phyloP scores from a whole-genome alignment of 2,888 invertebrate species.

The Notocelia uddmanniana region DNA sequence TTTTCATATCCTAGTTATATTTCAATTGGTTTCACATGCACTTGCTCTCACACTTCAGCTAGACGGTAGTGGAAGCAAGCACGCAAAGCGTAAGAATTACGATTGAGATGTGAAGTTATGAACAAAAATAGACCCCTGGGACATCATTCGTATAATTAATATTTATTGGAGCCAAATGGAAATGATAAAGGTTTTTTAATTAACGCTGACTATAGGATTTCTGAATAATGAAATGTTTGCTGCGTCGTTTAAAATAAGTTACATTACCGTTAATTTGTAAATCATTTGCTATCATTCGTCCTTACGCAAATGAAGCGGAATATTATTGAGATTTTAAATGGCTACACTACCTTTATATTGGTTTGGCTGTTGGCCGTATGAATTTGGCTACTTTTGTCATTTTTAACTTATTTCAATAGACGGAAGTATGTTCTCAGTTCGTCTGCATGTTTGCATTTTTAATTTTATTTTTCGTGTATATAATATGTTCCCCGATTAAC shows the following conservation, averaged over 20 bases:
- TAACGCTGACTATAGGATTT: conserved; percentile 20
- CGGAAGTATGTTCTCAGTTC: too few relatives aligned
- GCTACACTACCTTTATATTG: too few relatives aligned
- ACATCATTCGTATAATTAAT: background rate
- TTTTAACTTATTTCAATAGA: too few relatives aligned
- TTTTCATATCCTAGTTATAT: background rate
- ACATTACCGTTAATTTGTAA: background rate
- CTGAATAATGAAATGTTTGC: conserved; percentile 10
- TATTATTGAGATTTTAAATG: too few relatives aligned
- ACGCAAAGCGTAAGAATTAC: background rate
- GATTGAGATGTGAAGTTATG: background rate
- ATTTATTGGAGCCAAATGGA: conserved; percentile 8
- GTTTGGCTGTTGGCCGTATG: too few relatives aligned
- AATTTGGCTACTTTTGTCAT: too few relatives aligned
- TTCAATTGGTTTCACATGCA: background rate
- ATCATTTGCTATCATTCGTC: background rate
- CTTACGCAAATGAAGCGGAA: too few relatives aligned
- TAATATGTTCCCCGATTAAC: too few relatives aligned
- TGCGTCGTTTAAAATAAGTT: conserved; percentile 19
- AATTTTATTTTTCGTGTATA: too few relatives aligned
- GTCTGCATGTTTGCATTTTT: too few relatives aligned
- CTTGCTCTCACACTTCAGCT: background rate
- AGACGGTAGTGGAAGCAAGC: background rate
- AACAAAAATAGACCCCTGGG: background rate
- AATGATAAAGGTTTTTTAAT: conserved; percentile 24